Evolutionary conservation across 2,797 vertebrate species (phyloP), one percentile per base, ranked within the genome.

Genomic region (Phaenicophaeus curvirostris): DNA sequence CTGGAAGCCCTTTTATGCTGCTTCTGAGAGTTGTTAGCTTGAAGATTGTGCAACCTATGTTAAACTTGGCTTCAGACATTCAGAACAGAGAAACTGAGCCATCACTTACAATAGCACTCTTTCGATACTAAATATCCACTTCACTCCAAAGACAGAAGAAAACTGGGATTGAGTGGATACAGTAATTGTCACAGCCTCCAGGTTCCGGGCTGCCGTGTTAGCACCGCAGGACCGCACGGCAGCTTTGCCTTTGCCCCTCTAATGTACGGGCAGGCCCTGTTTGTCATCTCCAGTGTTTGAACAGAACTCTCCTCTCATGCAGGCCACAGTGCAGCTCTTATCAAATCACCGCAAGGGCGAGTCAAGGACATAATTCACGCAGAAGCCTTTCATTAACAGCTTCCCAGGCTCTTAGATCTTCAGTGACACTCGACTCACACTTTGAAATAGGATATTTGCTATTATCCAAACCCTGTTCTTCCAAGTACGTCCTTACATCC

Each of bases 31-130:
- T 6, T 39, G 16, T 53, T 75, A 67, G n/a, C 14, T 37, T 27
- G 21, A 15, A 33, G 27, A 63, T 0, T 17, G 13, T 20, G 9
- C 33, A 51, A 23, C 33, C 19, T 21, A 7, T 59, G 73, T 85
- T 61, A 67, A 87, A 85, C 21, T 12, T 44, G 19, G 58, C 62
- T 84, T 91, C 53, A 75, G 46, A 92, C 92, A 92, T 51, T 42
- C 28, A 2, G 41, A 71, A 51, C 3, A 8, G 28, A 80, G 14
- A 77, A 68, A 69, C 55, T 31, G 3, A 11, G 53, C 17, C 27
- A 35, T 41, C 69, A 23, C 30, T 50, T 14, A 1, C 9, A 65
- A 8, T 4, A 87, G 54, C n/a, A 41, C 27, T 87, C 30, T 28
- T 37, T 59, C 5, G 31, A 84, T 54, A 66, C 16, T 25, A 62